phyloP scores from a whole-genome alignment of 2,113 vertebrate species.

The Hucho hucho region DNA sequence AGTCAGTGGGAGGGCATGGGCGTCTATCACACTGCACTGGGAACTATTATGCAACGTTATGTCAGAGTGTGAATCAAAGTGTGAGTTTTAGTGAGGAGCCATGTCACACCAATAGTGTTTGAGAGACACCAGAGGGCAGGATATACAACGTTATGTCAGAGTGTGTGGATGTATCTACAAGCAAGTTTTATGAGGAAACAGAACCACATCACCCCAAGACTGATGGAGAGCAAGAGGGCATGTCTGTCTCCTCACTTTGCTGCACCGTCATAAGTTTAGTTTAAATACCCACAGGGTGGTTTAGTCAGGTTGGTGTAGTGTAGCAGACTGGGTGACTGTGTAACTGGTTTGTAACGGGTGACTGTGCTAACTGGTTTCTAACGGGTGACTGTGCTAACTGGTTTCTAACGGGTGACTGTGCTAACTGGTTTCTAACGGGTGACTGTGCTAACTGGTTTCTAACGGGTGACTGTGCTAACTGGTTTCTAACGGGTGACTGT shows the following conservation, averaged over 20 bases:
- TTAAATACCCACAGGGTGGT: background rate
- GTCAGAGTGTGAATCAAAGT: background rate
- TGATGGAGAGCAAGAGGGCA: no score
- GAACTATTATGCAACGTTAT: background rate
- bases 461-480: background rate
- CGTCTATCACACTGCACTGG: background rate
- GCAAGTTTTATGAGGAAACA: no score
- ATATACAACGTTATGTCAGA: no score
- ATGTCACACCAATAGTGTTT: background rate
- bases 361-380: background rate
- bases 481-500: no score
- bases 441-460: background rate
- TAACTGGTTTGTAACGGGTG: background rate
- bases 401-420: no score
- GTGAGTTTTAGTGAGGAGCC: background rate
- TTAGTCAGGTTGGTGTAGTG: background rate
- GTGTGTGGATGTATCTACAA: no score
- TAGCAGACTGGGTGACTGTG: no score
- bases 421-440: background rate
- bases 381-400: background rate
- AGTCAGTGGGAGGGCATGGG: background rate
- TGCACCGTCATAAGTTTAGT: background rate
- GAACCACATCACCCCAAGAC: no score
- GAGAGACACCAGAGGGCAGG: background rate
- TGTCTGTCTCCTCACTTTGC: no score